Conservation (phyloP, 2,113 vertebrate species). For the Dromas ardeola region DNA sequence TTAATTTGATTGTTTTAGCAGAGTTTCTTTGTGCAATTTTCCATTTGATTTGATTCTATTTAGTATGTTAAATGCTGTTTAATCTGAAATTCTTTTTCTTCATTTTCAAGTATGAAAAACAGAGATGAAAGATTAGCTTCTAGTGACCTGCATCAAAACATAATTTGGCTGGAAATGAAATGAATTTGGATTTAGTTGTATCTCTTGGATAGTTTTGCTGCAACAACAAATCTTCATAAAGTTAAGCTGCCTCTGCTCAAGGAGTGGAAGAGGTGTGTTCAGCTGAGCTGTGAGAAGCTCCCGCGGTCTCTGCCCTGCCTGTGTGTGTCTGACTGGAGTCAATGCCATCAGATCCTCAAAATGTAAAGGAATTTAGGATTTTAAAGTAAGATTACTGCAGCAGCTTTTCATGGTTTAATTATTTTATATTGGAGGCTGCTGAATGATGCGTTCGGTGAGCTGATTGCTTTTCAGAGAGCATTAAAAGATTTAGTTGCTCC, state of each 20-base stretch:
- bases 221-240: slow-evolving; percentile 44
- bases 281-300: slow-evolving; percentile 29
- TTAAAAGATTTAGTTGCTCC: slow-evolving; percentile 78
- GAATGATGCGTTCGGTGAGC: slow-evolving; percentile 72
- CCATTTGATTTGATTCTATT: slow-evolving; percentile 47
- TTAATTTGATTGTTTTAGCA: slow-evolving; percentile 41
- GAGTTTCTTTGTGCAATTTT: slow-evolving; percentile 47
- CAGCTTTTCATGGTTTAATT: slow-evolving; percentile 62
- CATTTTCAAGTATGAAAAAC: neutral
- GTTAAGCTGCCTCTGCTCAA: slow-evolving; percentile 57
- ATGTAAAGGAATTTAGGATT: slow-evolving; percentile 63
- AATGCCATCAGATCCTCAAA: slow-evolving; percentile 44
- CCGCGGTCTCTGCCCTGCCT: neutral
- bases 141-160: slow-evolving; percentile 47
- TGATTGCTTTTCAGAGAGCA: slow-evolving; percentile 79
- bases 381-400: slow-evolving; percentile 50
- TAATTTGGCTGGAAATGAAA: slow-evolving; percentile 37
- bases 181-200: slow-evolving; percentile 48
- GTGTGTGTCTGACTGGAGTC: neutral
- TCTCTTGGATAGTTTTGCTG: slow-evolving; percentile 38
- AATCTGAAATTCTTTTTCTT: neutral
- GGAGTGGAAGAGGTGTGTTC: slow-evolving; percentile 19
- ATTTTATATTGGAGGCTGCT: slow-evolving; percentile 72
- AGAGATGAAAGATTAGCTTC: slow-evolving; percentile 60
- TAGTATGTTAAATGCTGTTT: slow-evolving; percentile 39